Base-by-base conservation (phyloP, 92 coral and sea anemone species). In the Galaxea fascicularis region DNA sequence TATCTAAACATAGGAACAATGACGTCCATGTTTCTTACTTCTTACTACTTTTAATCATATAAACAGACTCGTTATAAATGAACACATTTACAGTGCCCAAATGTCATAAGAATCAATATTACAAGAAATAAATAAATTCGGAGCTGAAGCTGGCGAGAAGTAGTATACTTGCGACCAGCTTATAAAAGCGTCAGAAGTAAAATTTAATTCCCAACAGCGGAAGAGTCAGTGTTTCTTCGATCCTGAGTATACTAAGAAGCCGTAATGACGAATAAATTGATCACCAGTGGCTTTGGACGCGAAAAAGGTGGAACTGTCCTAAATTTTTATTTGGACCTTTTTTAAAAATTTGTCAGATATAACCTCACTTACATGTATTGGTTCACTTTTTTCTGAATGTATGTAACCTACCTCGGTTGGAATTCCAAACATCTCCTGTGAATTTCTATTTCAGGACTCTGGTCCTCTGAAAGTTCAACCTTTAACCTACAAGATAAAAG, bases 341-440 rank as follows among this genome's bases (percentile, higher is more conserved):
- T 63, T 26, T 4, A 63, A 63, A 63, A 63, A 63, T 15, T 63
- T 4, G 69, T 63, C 69, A 63, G 69, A 63, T 63, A 5, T 63
- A 63, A 16, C 69, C 69, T 63, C 21, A 63, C 9, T 63, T 59
- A 59, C 65, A 59, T 59, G 65, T 59, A 59, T 59, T 59, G 65
- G 65, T 21, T 59, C 65, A 59, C 65, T 20, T 59, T 59, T 59
- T 59, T 59, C 65, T 20, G 65, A 59, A 59, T 8, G 65, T 59
- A 59, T 59, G 65, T 59, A 8, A 59, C 65, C 17, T 59, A 59
- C 65, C 65, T 59, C 65, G 65, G 65, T 20, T 0, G 65, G 65
- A 59, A 59, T 59, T 59, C 65, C 17, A n/a, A 59, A 59, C 65
- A 59, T 59, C 65, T 59, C 65, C 65, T 59, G 65, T 59, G 65